Evolutionary conservation across 2,888 invertebrate species (phyloP).

Genomic region (Lycaena phlaeas): DNA sequence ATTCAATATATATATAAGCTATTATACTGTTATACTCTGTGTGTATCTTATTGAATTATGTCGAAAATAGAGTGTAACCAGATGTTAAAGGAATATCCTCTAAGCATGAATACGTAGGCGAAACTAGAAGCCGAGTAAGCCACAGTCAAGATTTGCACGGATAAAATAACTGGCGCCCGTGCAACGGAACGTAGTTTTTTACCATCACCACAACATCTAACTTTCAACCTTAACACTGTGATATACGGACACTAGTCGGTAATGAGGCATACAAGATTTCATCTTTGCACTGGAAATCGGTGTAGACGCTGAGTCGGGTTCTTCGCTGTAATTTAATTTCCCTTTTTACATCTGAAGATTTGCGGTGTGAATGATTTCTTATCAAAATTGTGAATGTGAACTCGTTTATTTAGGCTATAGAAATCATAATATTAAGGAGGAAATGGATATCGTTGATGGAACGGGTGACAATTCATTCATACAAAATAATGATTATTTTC

Average conservation of each 20-base stretch:
- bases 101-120: neutral
- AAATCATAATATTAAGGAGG: too few species aligned
- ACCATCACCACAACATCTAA: neutral
- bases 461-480: too few species aligned
- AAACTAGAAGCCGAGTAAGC: neutral
- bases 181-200: slow-evolving; percentile 28
- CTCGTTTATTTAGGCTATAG: too few species aligned
- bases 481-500: too few species aligned
- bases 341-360: too few species aligned
- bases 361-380: too few species aligned
- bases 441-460: too few species aligned
- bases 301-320: neutral
- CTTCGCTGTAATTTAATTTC: neutral
- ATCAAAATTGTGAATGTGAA: too few species aligned
- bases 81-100: neutral
- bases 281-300: neutral
- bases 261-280: slow-evolving; percentile 9
- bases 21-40: too few species aligned
- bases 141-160: slow-evolving; percentile 15
- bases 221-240: neutral
- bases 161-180: slow-evolving; percentile 29
- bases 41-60: neutral
- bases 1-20: too few species aligned
- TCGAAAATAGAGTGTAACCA: neutral
- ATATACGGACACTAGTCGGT: neutral